Base-by-base conservation (phyloP, 1,140 invertebrate genomes). In the Calliopsis andreniformis region DNA sequence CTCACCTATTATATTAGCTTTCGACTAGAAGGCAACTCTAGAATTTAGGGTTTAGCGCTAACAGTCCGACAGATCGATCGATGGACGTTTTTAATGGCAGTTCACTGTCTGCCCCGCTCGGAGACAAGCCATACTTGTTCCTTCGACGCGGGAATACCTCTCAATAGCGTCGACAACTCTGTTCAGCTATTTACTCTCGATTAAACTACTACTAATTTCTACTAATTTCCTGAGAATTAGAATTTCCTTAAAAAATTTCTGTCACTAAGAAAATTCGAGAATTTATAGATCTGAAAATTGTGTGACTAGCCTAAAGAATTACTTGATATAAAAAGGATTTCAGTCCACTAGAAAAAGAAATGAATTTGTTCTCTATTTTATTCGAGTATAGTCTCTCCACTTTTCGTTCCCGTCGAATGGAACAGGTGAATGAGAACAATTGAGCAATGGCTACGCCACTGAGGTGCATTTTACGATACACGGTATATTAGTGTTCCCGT, bases 31-130 rank as follows among this genome's bases (percentile, higher is more conserved):
- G 56, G 66, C 72, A 78, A 79, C 68, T 71, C 79, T 84, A 82
- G 84, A 87, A 82, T 87, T 87, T 85, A 85, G 81, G 83, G 77
- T 85, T 86, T 87, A 85, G 67, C 86, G 73, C 77, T 85, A 86
- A 85, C 85, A 86, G 79, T 78, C 86, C 67, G 80, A 86, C 80
- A 87, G 84, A 83, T 79, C 84, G 85, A 80, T 76, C 82, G 72
- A 86, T 78, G 58, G 59, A 84, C 84, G 79, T 70, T 78, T 81
- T 68, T 84, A 86, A 88, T 87, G 82, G 70, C 73, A 75, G 86
- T 73, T 56, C 68, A 45, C 51, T 62, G 78, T 42, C 72, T 86
- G 47, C 72, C 49, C 14, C 59, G n/a, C 58, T 71, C 70, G 39
- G 68, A 81, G 78, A 79, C 80, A 82, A 82, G 84, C 73, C 71